Evolutionary conservation across 1,140 invertebrate species (phyloP).

Genomic region (Drosophila pruinosa): DNA sequence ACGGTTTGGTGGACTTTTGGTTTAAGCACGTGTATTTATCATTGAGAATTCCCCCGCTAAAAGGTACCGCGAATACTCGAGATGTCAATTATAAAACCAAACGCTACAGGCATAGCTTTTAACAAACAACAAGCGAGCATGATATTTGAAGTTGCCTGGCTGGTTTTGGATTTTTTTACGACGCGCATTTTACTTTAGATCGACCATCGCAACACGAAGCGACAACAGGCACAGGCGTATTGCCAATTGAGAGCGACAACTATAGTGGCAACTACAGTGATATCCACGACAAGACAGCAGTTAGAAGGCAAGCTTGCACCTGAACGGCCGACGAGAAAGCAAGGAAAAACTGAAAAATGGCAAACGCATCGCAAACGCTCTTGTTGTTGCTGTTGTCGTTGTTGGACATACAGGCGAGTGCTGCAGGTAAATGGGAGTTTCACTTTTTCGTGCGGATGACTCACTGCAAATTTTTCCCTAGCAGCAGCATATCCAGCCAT

Average conservation of each 20-base stretch:
- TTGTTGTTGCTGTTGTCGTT: not conserved
- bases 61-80: not conserved
- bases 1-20: slow-evolving; percentile 22
- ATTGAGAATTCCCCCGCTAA: slow-evolving; percentile 15
- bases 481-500: slow-evolving; percentile 45
- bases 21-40: slow-evolving; percentile 17
- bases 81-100: slow-evolving; percentile 11
- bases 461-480: not conserved
- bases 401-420: not conserved
- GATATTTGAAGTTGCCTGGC: slow-evolving; percentile 31
- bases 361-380: not conserved
- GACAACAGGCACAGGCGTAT: slow-evolving; percentile 24
- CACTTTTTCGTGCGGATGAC: no score
- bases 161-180: slow-evolving; percentile 19
- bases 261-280: not conserved
- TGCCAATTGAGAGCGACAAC: not conserved
- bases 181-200: not conserved
- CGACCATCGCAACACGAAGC: no score
- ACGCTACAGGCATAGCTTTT: not conserved
- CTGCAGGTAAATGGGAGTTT: slow-evolving; percentile 3
- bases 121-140: not conserved
- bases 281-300: not conserved
- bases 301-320: slow-evolving; percentile 20
- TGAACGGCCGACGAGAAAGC: slow-evolving; percentile 12
- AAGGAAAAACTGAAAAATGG: slow-evolving; percentile 8